Conservation (phyloP, 2,797 vertebrate genomes). For the Myiothlypis coronata region DNA sequence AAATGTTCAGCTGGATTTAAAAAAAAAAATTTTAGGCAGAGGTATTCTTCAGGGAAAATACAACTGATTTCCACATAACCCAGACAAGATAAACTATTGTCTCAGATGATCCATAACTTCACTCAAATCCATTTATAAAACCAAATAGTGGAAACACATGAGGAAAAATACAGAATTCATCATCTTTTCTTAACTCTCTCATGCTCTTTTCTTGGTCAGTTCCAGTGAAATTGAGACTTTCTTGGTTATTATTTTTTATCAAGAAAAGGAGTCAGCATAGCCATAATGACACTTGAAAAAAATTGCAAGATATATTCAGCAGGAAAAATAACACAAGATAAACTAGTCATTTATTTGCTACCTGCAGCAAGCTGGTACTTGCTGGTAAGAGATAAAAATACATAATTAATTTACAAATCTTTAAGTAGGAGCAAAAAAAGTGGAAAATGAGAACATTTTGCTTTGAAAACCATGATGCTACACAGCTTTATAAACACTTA, state of each 20-base stretch:
- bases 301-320: not conserved
- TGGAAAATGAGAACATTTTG: not conserved
- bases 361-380: not conserved
- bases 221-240: not conserved
- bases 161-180: not conserved
- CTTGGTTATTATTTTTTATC: not conserved
- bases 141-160: not conserved
- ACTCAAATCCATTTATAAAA: not conserved
- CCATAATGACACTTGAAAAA: not conserved
- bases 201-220: not conserved
- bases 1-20: not conserved
- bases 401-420: not conserved
- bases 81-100: not conserved
- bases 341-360: not conserved
- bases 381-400: not conserved
- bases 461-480: not conserved
- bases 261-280: not conserved
- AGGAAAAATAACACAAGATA: not conserved
- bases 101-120: not conserved
- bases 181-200: not conserved
- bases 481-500: not conserved
- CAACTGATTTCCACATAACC: not conserved
- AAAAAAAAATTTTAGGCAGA: not conserved
- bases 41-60: not conserved
- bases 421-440: not conserved